These are phyloP conservation scores for Rotaria socialis DNA, from an alignment of 2,888 invertebrate genomes.

Conservation along the genomic window DNA sequence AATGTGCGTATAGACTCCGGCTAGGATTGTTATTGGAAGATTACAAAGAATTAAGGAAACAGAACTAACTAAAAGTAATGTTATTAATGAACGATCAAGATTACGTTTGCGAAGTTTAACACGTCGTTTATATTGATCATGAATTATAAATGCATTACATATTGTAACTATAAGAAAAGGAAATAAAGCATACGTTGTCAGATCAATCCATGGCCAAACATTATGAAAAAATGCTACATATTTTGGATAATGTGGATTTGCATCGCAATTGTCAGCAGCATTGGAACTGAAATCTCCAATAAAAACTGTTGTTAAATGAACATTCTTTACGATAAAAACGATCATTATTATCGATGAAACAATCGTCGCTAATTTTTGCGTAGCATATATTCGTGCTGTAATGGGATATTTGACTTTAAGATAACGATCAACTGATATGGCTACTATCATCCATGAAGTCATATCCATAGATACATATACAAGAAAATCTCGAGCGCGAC, in stretches of 20 bases:
- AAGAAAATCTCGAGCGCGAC: not conserved
- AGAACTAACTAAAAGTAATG: not conserved
- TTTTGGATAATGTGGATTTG: not conserved
- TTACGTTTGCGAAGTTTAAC: not conserved
- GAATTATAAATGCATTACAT: constrained; percentile 9
- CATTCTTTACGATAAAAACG: not conserved
- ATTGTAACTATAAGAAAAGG: not conserved
- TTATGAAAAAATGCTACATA: constrained; percentile 17
- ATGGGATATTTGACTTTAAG: not conserved
- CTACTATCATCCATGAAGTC: constrained; percentile 22
- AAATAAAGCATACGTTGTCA: not conserved
- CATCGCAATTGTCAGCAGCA: not conserved
- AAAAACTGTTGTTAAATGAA: not conserved
- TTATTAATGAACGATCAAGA: constrained; percentile 1
- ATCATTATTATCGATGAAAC: not conserved
- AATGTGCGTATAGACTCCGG: not conserved
- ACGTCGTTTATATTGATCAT: constrained; percentile 30
- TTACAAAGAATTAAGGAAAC: not conserved
- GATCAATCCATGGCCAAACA: constrained; percentile 30
- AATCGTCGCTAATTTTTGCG: not conserved
- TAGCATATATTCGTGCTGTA: not conserved
- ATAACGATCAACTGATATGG: constrained; percentile 13
- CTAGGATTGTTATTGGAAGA: not conserved
- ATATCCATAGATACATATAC: not conserved
- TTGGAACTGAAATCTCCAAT: not conserved